Base-by-base conservation (phyloP, 2,888 invertebrate genomes). In the Operophtera brumata region DNA sequence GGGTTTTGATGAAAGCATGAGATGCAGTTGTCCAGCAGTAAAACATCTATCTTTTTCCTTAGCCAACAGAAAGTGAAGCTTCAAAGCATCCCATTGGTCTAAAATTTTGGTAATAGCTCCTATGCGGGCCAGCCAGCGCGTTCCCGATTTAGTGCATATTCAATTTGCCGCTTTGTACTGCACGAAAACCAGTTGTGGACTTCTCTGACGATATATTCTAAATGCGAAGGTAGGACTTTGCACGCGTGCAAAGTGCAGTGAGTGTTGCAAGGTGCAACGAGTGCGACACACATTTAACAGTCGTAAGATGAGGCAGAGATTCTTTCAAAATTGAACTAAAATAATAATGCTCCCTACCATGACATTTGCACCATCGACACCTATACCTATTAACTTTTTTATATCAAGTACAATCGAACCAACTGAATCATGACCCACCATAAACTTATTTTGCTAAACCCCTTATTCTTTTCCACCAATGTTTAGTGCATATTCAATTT, bases 111-210 rank as follows among this genome's bases (percentile, higher is more conserved):
- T 36, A 20, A 52, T 46, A 14, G 51, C 51, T 37, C 39, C 25
- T 32, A 25, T 42, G 25, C 49, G 49, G 1, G 50, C 50, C 26
- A 50, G 25, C 43, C 50, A 43, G 28, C 43, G 50, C 10, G 50
- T 50, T 13, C 50, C 50, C 37, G 37, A 5, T 26, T 26, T 14
- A n/a, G 20, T 13, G 20, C 20, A 12, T 45, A 51, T n/a, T 13
- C n/a, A 2, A 37, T 39, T 10, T 37, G 25, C n/a, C 51, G 32
- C 34, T 51, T 51, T 9, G 51, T 11, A 39, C 45, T 45, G 30
- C 37, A 51, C n/a, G 51, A 44, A 25, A 51, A 52, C 46, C 52
- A 52, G 25, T 52, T 52, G 20, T 52, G 46, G 40, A 20, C 26
- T 41, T 52, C 52, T n/a, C 42, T 30, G 10, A 52, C 37, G 9